A percentile compares a stretch with the other conserved stretches of the same genome.
phyloP scores from a whole-genome alignment of 2,888 invertebrate species.

The Heteromyza rotundicornis region DNA sequence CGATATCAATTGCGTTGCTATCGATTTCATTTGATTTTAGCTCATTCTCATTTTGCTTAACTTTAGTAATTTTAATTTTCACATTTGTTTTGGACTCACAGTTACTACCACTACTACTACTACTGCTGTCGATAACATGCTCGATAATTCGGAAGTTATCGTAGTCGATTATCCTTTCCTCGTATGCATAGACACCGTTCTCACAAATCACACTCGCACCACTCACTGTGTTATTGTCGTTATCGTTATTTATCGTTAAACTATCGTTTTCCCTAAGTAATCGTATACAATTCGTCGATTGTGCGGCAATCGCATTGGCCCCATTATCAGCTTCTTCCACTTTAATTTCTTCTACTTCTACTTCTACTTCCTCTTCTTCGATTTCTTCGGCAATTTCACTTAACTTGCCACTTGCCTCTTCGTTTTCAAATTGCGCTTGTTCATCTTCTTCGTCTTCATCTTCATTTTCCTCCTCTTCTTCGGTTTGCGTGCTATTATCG shows the following conservation, averaged over 20 bases:
- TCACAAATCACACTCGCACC: background rate
- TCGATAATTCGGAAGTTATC: conserved; percentile 55
- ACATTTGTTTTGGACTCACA: background rate
- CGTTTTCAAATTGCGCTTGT: background rate
- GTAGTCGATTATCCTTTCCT: conserved; percentile 48
- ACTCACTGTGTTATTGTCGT: conserved; percentile 15
- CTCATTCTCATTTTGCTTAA: background rate
- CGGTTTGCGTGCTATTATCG: conserved; percentile 48
- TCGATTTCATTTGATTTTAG: background rate
- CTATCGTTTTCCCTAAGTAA: conserved; percentile 3
- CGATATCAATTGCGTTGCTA: background rate
- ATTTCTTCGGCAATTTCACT: conserved; percentile 12
- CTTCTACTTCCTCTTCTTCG: conserved; percentile 9
- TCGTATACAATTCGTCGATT: conserved; percentile 22
- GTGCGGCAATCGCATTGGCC: background rate
- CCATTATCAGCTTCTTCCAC: background rate
- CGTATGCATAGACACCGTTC: conserved; percentile 22
- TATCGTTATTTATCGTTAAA: conserved; percentile 16
- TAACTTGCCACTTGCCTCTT: background rate
- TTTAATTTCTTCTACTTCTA: background rate
- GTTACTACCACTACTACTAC: background rate
- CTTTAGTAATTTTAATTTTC: conserved; percentile 5
- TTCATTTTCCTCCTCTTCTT: conserved; percentile 27
- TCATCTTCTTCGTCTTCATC: conserved; percentile 20
- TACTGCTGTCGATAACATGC: conserved; percentile 49